These are phyloP conservation scores for Rhadinocentrus ornatus DNA, from an alignment of 2,797 vertebrate species.

Conservation along the genomic window DNA sequence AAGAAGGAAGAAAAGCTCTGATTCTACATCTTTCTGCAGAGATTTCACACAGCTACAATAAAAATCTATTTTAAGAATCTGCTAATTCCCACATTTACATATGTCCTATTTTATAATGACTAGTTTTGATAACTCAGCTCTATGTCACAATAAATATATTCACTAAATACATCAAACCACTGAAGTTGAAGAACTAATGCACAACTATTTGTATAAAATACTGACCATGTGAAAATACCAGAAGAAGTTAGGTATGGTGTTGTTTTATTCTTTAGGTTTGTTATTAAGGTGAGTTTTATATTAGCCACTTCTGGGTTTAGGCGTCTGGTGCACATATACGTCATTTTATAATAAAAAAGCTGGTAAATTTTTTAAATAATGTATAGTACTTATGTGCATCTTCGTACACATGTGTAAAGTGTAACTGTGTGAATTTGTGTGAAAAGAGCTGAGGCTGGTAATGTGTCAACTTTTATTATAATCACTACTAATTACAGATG, in stretches of 20 bases:
- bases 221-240: conserved; percentile 46
- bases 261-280: conserved; percentile 28
- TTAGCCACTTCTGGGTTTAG: neutral
- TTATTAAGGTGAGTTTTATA: neutral
- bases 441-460: neutral
- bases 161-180: conserved; percentile 30
- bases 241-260: conserved; percentile 13
- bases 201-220: conserved; percentile 46
- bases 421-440: neutral
- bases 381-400: neutral
- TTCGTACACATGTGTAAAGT: neutral
- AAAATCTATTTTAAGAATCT: conserved; percentile 15
- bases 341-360: neutral
- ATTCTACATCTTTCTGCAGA: neutral
- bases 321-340: neutral
- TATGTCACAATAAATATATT: conserved; percentile 40
- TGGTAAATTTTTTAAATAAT: neutral
- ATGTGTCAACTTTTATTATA: neutral
- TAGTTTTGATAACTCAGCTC: conserved; percentile 36
- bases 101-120: conserved; percentile 44
- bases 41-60: conserved; percentile 6
- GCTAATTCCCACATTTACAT: conserved; percentile 9
- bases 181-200: conserved; percentile 36
- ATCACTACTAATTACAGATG: neutral
- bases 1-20: neutral